These are phyloP conservation scores for Gonocerus acuteangulatus DNA, from an alignment of 2,888 invertebrate species.

Conservation along the genomic window DNA sequence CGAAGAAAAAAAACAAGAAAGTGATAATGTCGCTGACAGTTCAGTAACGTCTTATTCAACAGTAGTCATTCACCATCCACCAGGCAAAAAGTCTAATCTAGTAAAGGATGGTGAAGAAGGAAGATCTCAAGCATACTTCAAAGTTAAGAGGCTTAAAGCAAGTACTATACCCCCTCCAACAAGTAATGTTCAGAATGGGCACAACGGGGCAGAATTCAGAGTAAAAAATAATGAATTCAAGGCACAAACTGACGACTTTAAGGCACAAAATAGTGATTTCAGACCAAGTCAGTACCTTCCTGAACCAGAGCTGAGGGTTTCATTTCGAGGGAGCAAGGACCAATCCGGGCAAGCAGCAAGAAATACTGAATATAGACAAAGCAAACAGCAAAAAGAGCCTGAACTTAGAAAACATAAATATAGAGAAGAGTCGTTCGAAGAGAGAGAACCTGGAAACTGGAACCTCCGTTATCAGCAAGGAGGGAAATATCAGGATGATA, in stretches of 20 bases:
- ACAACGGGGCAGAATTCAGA: background rate
- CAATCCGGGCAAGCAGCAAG: slow-evolving; percentile 6
- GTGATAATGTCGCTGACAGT: slow-evolving; percentile 29
- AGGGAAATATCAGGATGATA: background rate
- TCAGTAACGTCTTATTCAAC: slow-evolving; percentile 31
- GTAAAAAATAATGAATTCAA: background rate
- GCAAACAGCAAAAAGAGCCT: slow-evolving; percentile 1
- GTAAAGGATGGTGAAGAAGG: slow-evolving; percentile 12
- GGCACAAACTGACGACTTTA: background rate
- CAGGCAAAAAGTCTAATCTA: slow-evolving; percentile 2
- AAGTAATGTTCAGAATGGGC: background rate
- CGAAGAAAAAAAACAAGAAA: background rate
- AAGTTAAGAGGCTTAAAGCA: slow-evolving; percentile 8
- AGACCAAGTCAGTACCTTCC: slow-evolving; percentile 17
- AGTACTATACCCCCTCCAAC: background rate
- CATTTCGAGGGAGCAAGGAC: background rate
- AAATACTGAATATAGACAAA: slow-evolving; percentile 9
- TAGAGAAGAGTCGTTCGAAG: background rate
- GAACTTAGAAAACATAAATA: background rate
- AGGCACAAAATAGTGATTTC: slow-evolving; percentile 11
- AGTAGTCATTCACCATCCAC: slow-evolving; percentile 32
- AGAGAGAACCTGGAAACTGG: background rate
- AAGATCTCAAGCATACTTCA: slow-evolving; percentile 6
- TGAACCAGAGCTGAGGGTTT: background rate
- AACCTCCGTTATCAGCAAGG: background rate